Conservation (phyloP, 2,113 vertebrate genomes). For the Lates calcarifer region DNA sequence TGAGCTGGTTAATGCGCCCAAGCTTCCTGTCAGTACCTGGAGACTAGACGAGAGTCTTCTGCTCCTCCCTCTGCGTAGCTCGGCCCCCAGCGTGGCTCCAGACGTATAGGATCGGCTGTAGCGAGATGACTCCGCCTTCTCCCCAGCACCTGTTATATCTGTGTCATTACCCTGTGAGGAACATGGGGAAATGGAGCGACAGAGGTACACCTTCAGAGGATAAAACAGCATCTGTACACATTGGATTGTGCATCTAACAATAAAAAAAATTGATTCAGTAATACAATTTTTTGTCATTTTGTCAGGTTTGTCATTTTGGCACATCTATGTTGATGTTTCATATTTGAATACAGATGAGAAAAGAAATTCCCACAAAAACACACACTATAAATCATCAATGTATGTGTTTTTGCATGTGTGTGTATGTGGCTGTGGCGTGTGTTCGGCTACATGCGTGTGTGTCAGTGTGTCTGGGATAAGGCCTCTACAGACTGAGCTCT, state of each 20-base stretch:
- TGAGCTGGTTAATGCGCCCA: not conserved
- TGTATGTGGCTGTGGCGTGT: no score
- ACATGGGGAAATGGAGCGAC: not conserved
- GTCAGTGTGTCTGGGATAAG: conserved; percentile 68
- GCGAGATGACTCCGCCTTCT: conserved; percentile 78
- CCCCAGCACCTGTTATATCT: conserved; percentile 77
- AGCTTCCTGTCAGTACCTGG: conserved; percentile 74
- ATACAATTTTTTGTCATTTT: not conserved
- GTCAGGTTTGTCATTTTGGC: not conserved
- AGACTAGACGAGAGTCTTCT: conserved; percentile 86
- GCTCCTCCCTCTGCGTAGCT: conserved; percentile 82
- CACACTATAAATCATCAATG: conserved; percentile 5
- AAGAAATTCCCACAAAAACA: conserved; percentile 29
- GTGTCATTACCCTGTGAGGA: conserved; percentile 71
- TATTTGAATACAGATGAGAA: not conserved
- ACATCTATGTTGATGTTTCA: conserved; percentile 14
- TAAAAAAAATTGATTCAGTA: not conserved
- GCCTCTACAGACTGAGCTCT: conserved; percentile 77
- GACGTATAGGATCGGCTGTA: conserved; percentile 86
- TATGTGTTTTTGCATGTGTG: not conserved
- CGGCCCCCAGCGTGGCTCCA: conserved; percentile 84
- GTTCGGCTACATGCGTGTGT: no score
- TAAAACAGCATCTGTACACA: not conserved
- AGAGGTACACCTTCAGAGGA: not conserved
- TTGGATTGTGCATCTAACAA: not conserved